A percentile compares a stretch with the other conserved stretches of the same genome.
Evolutionary conservation across 2,797 vertebrate genomes (phyloP).

Genomic region (Tapera naevia): DNA sequence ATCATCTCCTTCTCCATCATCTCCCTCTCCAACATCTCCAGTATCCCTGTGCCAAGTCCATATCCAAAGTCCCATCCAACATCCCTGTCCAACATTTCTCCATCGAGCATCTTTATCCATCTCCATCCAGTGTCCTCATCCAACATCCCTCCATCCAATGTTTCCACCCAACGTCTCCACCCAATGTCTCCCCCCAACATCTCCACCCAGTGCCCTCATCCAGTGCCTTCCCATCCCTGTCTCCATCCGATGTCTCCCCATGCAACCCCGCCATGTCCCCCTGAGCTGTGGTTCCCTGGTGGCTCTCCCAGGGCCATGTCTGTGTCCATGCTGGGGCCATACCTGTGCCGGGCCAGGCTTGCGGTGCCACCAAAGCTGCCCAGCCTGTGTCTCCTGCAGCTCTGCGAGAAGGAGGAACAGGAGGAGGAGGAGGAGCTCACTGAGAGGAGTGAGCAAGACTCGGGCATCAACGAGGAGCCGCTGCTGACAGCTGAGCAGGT

Average conservation of each 20-base stretch:
- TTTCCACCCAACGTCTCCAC: not conserved
- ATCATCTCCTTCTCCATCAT: not conserved
- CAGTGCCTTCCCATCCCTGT: not conserved
- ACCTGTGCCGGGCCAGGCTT: not conserved
- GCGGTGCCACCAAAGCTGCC: not conserved
- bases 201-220: not conserved
- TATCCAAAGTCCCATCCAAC: too few species aligned
- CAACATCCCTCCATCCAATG: not conserved
- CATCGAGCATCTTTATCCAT: not conserved
- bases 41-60: not conserved
- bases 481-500: constrained; percentile 67
- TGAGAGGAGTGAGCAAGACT: constrained; percentile 64
- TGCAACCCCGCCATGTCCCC: accelerated
- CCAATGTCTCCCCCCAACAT: not conserved
- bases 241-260: not conserved
- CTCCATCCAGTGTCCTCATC: too few species aligned
- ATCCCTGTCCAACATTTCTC: not conserved
- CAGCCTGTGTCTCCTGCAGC: constrained; percentile 39
- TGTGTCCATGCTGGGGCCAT: not conserved
- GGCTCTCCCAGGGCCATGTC: not conserved
- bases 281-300: not conserved
- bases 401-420: constrained; percentile 36
- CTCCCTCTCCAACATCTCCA: not conserved
- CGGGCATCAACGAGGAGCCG: constrained; percentile 52
- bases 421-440: constrained; percentile 51